phyloP scores from a whole-genome alignment of 1,140 invertebrate species.

The Calephelis nemesis region DNA sequence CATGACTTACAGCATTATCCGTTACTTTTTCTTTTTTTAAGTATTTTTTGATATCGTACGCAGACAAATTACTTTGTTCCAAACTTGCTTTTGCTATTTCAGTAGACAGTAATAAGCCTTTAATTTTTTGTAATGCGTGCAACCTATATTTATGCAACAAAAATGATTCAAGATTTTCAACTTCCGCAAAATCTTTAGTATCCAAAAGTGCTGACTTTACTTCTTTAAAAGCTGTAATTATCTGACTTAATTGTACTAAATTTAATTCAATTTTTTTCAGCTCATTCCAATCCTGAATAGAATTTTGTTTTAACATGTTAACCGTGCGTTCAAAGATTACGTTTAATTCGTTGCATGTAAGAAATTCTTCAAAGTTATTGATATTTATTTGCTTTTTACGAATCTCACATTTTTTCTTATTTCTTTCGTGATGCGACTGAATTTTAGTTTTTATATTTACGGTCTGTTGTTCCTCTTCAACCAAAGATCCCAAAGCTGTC shows the following conservation, averaged over 20 bases:
- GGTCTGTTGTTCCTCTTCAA: slow-evolving; percentile 6
- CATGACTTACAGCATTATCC: not conserved
- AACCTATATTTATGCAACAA: slow-evolving; percentile 12
- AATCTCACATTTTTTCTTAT: not conserved
- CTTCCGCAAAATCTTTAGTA: not conserved
- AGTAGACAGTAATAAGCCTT: not conserved
- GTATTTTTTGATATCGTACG: slow-evolving; percentile 15
- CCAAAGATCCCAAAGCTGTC: not conserved
- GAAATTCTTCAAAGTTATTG: not conserved
- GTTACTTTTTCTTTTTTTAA: slow-evolving; percentile 1
- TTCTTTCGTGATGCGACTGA: not conserved
- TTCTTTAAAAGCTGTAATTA: slow-evolving; percentile 4
- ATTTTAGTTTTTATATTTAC: not conserved
- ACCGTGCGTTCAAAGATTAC: slow-evolving; percentile 1
- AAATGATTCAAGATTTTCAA: slow-evolving; percentile 2
- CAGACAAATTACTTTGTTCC: not conserved
- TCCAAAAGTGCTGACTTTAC: slow-evolving; percentile 2
- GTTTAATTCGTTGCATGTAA: not conserved
- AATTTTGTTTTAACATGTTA: slow-evolving; percentile 8
- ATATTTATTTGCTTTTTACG: not conserved
- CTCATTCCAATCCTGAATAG: not conserved
- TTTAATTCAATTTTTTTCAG: slow-evolving; percentile 17
- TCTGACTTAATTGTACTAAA: slow-evolving; percentile 8
- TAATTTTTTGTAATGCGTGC: not conserved
- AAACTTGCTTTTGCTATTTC: not conserved